Evolutionary conservation across 2,888 invertebrate species (phyloP).

Genomic region (Eristalis arbustorum): DNA sequence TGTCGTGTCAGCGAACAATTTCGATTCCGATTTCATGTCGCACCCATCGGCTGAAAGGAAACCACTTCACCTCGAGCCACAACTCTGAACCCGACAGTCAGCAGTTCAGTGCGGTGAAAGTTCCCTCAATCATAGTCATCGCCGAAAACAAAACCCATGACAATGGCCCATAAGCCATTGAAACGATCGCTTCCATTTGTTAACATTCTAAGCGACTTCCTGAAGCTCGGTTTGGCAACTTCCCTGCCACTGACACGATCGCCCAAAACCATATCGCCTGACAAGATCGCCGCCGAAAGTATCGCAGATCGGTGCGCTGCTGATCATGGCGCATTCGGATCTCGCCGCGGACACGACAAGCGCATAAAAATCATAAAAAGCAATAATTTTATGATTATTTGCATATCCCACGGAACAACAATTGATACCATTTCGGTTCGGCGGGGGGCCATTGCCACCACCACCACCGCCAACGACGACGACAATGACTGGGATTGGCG

Average conservation of each 20-base stretch:
- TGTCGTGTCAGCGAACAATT: not conserved
- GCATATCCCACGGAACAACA: slow-evolving; percentile 58
- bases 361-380: slow-evolving; percentile 54
- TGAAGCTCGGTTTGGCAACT: not conserved
- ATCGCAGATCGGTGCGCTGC: slow-evolving; percentile 48
- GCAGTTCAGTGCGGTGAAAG: slow-evolving; percentile 36
- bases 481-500: not conserved
- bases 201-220: slow-evolving; percentile 59
- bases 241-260: not conserved
- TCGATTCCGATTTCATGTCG: not conserved
- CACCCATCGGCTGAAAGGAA: not conserved
- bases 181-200: slow-evolving; percentile 36
- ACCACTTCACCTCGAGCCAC: not conserved
- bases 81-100: not conserved
- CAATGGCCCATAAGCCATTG: slow-evolving; percentile 38
- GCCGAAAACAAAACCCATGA: slow-evolving; percentile 12
- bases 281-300: slow-evolving; percentile 58
- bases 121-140: slow-evolving; percentile 6
- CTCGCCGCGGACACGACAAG: slow-evolving; percentile 35
- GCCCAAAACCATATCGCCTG: slow-evolving; percentile 35
- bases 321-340: slow-evolving; percentile 29
- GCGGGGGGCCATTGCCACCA: not conserved
- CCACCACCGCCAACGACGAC: slow-evolving; percentile 11
- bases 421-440: slow-evolving; percentile 54
- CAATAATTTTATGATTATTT: slow-evolving; percentile 63